These are phyloP conservation scores for Catostomus latipinnis DNA, from an alignment of 2,797 vertebrate species.

Conservation along the genomic window DNA sequence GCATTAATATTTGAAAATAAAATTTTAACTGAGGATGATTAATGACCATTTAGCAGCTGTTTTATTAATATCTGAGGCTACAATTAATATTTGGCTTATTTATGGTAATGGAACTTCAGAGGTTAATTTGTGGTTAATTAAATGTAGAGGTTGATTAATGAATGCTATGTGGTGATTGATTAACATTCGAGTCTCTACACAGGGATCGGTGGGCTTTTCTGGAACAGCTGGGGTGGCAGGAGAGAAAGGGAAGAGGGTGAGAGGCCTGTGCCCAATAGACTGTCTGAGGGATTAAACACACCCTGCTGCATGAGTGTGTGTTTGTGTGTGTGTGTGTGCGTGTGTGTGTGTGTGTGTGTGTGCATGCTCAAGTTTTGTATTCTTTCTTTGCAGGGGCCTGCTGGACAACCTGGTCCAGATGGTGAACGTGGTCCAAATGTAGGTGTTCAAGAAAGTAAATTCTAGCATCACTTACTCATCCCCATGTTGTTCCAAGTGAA, in stretches of 20 bases:
- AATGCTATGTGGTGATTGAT: conserved; percentile 71
- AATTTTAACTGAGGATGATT: conserved; percentile 70
- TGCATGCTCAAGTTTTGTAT: conserved; percentile 35
- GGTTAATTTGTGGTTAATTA: conserved; percentile 80
- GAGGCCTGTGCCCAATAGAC: conserved; percentile 20
- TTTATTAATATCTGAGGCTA: conserved; percentile 79
- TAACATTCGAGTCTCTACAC: conserved; percentile 71
- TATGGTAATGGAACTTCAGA: conserved; percentile 75
- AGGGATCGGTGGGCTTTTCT: conserved; percentile 88
- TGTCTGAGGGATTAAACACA: background rate
- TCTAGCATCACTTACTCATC: no score
- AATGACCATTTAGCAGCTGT: conserved; percentile 71
- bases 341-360: background rate
- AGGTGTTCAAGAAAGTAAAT: conserved; percentile 64
- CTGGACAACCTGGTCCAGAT: conserved; percentile 81
- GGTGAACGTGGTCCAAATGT: conserved; percentile 89
- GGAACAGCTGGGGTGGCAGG: conserved; percentile 81
- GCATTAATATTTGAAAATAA: conserved; percentile 65
- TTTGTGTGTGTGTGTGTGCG: background rate
- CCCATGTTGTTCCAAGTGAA: no score
- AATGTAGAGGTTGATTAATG: conserved; percentile 70
- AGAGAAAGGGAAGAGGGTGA: conserved; percentile 92
- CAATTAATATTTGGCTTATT: conserved; percentile 76
- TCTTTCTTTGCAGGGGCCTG: conserved; percentile 82
- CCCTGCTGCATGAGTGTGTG: background rate